Evolutionary conservation across 1,140 invertebrate species (phyloP).

Genomic region (Maniola jurtina): DNA sequence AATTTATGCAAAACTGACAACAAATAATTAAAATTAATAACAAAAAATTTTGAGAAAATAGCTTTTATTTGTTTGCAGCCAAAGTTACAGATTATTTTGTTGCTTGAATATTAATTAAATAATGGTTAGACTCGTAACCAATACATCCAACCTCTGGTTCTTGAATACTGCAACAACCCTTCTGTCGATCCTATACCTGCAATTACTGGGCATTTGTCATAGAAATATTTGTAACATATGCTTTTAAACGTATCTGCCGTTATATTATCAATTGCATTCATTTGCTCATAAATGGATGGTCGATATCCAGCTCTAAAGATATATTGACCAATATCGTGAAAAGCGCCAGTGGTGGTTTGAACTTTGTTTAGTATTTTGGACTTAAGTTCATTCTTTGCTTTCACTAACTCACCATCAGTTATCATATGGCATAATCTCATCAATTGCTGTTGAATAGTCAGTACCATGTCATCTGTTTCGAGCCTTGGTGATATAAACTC

Average conservation of each 20-base stretch:
- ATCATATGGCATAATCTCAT: conserved; percentile 60
- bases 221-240: conserved; percentile 84
- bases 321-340: conserved; percentile 90
- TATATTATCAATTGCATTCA: conserved; percentile 84
- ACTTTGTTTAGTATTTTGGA: conserved; percentile 81
- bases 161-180: conserved; percentile 83
- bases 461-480: conserved; percentile 59
- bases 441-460: conserved; percentile 56
- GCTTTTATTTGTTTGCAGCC: too few species aligned
- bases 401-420: conserved; percentile 58
- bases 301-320: conserved; percentile 86
- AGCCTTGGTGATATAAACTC: conserved; percentile 54
- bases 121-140: conserved; percentile 72
- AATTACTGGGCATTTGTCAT: conserved; percentile 85
- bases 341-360: conserved; percentile 87
- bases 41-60: not conserved
- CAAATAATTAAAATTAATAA: not conserved
- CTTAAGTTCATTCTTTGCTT: conserved; percentile 62
- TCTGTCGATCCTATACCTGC: conserved; percentile 85
- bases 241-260: conserved; percentile 80
- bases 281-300: conserved; percentile 84
- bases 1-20: not conserved
- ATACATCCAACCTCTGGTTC: conserved; percentile 82
- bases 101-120: not conserved
- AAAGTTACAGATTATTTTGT: too few species aligned